These are phyloP conservation scores for Coleophora deauratella DNA, from an alignment of 2,888 invertebrate species.

Conservation along the genomic window DNA sequence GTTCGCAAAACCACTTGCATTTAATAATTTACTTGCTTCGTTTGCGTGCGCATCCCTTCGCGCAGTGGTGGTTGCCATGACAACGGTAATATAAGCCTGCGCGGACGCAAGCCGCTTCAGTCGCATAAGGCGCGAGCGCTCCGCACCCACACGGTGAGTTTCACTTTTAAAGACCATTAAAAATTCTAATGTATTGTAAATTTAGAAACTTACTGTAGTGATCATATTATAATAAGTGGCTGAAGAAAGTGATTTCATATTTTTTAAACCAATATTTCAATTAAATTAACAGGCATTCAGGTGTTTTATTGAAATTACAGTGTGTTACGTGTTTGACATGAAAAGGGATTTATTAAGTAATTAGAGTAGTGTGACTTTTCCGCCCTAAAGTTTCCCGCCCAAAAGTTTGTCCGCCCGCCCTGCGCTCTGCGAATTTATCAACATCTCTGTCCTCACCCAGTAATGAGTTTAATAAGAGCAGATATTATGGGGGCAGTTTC, in stretches of 20 bases:
- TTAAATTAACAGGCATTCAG: too few species aligned
- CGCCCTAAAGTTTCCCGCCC: not conserved
- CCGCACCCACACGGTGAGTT: conserved; percentile 65
- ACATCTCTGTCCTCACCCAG: too few species aligned
- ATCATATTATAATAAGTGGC: not conserved
- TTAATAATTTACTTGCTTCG: conserved; percentile 20
- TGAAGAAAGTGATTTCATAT: too few species aligned
- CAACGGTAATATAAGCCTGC: conserved; percentile 48
- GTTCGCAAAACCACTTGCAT: conserved; percentile 27
- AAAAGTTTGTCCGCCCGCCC: not conserved
- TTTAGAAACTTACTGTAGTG: conserved; percentile 13
- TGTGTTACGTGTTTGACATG: too few species aligned
- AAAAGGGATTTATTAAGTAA: too few species aligned
- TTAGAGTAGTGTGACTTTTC: too few species aligned
- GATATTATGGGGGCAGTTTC: too few species aligned
- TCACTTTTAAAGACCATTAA: conserved; percentile 8
- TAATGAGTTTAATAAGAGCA: too few species aligned
- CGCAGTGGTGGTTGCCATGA: conserved; percentile 41
- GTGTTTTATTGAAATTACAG: too few species aligned
- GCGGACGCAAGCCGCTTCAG: conserved; percentile 35
- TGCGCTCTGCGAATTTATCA: too few species aligned
- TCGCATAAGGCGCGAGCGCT: conserved; percentile 52
- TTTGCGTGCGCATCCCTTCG: conserved; percentile 30
- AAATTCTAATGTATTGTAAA: conserved; percentile 1
- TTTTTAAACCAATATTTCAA: too few species aligned